Conservation (phyloP, 2,797 vertebrate species). For the Hafferia zeledoni region DNA sequence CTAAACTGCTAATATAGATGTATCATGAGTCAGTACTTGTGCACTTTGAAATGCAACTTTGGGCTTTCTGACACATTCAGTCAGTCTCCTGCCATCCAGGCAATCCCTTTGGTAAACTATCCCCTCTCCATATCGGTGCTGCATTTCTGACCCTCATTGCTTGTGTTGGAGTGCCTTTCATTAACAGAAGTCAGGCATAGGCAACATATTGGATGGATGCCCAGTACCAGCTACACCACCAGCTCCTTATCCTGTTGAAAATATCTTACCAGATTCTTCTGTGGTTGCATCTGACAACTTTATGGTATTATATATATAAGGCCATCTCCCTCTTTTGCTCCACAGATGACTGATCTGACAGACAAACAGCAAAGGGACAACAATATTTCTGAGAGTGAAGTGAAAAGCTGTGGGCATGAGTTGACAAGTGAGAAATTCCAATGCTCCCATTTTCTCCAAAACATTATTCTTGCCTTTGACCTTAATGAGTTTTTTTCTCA, state of each 20-base stretch:
- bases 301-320: not conserved
- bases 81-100: not conserved
- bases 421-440: not conserved
- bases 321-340: not conserved
- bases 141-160: not conserved
- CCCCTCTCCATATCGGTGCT: rapidly evolving
- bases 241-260: not conserved
- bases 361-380: not conserved
- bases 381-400: not conserved
- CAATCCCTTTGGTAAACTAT: not conserved
- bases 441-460: slow-evolving; percentile 16
- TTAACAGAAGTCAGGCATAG: rapidly evolving
- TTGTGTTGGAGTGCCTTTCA: not conserved
- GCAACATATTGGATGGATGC: not conserved
- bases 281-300: not conserved
- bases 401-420: not conserved
- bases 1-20: not conserved
- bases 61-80: not conserved
- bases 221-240: not conserved
- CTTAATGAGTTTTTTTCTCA: not conserved
- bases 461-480: slow-evolving; percentile 39
- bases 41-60: not conserved
- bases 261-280: not conserved
- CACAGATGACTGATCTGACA: not conserved
- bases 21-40: not conserved